Evolutionary conservation across 2,888 invertebrate species (phyloP), one percentile per base, ranked within the genome.

Genomic region (Kryphioiulus occultus): DNA sequence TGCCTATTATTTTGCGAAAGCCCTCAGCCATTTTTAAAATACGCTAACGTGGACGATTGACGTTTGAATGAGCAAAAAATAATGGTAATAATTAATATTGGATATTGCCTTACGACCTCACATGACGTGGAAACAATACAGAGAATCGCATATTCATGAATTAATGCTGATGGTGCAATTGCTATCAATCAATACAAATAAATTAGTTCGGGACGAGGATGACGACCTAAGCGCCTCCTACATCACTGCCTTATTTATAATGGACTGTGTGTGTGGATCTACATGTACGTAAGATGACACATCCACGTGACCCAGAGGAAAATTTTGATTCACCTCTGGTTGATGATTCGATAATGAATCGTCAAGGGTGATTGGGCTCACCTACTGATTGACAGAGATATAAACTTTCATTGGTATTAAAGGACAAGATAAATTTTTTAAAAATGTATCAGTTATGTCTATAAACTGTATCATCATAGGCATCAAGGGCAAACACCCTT

Each of bases 21-120:
- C 15, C 22, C 85, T 0, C 35, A 32, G 12, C 32, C 68, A 22
- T 68, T 68, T 68, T 68, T 26, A 68, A 68, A 68, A 26, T 68
- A 68, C 7, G n/a, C 26, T 68, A 26, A 68, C 68, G 68, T 26
- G 26, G 9, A 68, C 68, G 68, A n/a, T 68, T 68, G 68, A 26
- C 68, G 68, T 68, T 68, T 68, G 9, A 68, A 68, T 10, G 68
- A 68, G 68, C 26, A 68, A 68, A 39, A 68, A n/a, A 68, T 68
- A 68, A 68, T 68, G 68, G 68, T 68, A 68, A 68, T 68, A 68
- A 68, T 68, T 68, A 68, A 68, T 68, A 68, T n/a, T 68, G n/a
- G n/a, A 68, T 68, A 68, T 68, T 68, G 68, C 68, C 26, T 1
- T 68, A 68, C 68, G 68, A 22, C 68, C 68, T 68, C 22, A 68